Conservation (phyloP, 2,888 invertebrate genomes). For the Nemotelus pantherinus region DNA sequence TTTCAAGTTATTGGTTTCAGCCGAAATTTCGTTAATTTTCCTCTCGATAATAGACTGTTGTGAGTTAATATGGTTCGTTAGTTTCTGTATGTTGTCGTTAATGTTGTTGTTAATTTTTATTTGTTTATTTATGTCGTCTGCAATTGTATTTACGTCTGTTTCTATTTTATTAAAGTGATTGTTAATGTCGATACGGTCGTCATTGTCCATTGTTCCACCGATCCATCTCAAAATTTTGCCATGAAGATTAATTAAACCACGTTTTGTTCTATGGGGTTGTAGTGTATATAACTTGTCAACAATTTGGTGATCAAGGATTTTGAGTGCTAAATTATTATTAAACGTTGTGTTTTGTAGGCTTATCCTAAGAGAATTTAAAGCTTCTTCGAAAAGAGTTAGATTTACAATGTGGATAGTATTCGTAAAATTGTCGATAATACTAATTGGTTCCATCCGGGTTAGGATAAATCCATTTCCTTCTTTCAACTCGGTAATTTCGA, state of each 20-base stretch:
- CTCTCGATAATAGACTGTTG: neutral
- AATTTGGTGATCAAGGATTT: neutral
- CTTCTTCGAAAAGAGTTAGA: neutral
- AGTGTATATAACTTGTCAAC: neutral
- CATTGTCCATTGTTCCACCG: constrained; percentile 5
- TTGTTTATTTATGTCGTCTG: neutral
- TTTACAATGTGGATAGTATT: neutral
- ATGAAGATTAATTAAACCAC: neutral
- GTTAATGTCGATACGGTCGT: neutral
- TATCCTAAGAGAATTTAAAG: neutral
- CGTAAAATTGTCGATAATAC: constrained; percentile 3
- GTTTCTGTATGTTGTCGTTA: neutral
- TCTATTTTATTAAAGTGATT: constrained; percentile 1
- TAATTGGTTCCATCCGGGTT: neutral
- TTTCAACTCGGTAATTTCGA: neutral
- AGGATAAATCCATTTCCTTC: constrained; percentile 11
- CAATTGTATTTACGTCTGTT: neutral
- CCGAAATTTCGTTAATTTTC: neutral
- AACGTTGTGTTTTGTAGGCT: neutral
- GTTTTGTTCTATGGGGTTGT: neutral
- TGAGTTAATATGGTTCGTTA: neutral
- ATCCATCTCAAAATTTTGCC: neutral
- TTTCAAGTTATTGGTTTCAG: neutral
- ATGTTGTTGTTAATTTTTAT: neutral
- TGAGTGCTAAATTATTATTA: neutral